These are phyloP conservation scores for Drosophila santomea DNA, from an alignment of 1,140 invertebrate genomes.

Conservation along the genomic window DNA sequence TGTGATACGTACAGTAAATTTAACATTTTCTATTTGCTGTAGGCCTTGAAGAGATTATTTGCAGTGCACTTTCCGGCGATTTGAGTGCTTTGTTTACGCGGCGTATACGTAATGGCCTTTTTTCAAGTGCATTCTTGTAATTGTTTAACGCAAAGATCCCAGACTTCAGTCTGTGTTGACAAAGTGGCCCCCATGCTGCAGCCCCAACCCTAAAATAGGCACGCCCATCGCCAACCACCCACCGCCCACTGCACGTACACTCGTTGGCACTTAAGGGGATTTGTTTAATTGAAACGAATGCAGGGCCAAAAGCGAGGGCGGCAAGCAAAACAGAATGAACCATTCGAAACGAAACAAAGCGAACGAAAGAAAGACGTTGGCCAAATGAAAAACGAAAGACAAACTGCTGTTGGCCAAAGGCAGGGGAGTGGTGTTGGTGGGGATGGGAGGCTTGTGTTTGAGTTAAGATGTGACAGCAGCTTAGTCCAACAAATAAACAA, in stretches of 20 bases:
- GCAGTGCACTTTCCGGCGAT: conserved; percentile 1
- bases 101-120: conserved; percentile 65
- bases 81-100: conserved; percentile 48
- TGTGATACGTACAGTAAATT: not conserved
- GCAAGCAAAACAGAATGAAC: conserved; percentile 40
- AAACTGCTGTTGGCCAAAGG: conserved; percentile 37
- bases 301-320: conserved; percentile 46
- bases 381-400: conserved; percentile 51
- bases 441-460: not conserved
- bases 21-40: too few species aligned
- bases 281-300: conserved; percentile 84
- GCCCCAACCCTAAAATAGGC: not conserved
- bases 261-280: conserved; percentile 81
- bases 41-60: not conserved
- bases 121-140: conserved; percentile 78
- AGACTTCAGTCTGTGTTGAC: conserved; percentile 72
- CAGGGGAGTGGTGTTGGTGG: not conserved
- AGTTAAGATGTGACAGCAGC: conserved; percentile 44
- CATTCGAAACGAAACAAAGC: conserved; percentile 44
- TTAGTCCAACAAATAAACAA: conserved; percentile 68
- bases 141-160: conserved; percentile 69
- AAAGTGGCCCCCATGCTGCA: conserved; percentile 57
- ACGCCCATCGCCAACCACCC: not conserved
- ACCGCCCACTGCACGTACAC: conserved; percentile 61
- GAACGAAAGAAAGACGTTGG: conserved; percentile 46